These are phyloP conservation scores for Drosophila yakuba DNA, from an alignment of 1,140 invertebrate genomes.

Conservation along the genomic window DNA sequence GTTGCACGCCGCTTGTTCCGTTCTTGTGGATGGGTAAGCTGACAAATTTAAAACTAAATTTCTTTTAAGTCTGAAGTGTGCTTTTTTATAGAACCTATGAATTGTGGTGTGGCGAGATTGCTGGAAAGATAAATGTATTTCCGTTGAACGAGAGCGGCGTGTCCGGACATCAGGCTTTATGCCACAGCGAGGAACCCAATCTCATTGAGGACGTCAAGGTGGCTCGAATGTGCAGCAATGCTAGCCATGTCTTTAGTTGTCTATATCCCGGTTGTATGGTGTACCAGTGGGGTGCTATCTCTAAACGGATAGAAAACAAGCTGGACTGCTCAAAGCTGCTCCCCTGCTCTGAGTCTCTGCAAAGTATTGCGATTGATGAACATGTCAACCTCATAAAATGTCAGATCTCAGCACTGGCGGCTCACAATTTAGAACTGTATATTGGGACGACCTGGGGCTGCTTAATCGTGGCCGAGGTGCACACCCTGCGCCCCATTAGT, in stretches of 20 bases:
- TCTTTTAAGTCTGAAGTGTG: neutral
- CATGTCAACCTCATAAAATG: slow-evolving; percentile 92
- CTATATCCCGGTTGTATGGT: slow-evolving; percentile 92
- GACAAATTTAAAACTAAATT: neutral
- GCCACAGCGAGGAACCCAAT: slow-evolving; percentile 81
- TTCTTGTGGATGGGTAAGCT: slow-evolving; percentile 85
- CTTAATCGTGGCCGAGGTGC: slow-evolving; percentile 93
- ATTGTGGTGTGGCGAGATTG: slow-evolving; percentile 91
- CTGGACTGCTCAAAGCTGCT: slow-evolving; percentile 96
- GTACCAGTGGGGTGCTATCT: slow-evolving; percentile 92
- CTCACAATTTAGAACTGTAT: slow-evolving; percentile 90
- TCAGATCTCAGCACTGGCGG: slow-evolving; percentile 92
- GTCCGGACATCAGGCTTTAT: slow-evolving; percentile 85
- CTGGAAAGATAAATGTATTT: slow-evolving; percentile 90
- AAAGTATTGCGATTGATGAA: slow-evolving; percentile 96
- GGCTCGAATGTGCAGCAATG: slow-evolving; percentile 87
- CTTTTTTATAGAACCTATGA: slow-evolving; percentile 86
- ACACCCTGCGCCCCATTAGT: slow-evolving; percentile 92
- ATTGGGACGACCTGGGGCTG: slow-evolving; percentile 97
- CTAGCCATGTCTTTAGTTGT: slow-evolving; percentile 90
- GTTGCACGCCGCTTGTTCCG: slow-evolving; percentile 87
- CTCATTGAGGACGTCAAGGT: slow-evolving; percentile 87
- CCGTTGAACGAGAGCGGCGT: slow-evolving; percentile 87
- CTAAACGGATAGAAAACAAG: slow-evolving; percentile 90
- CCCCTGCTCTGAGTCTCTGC: slow-evolving; percentile 95